Evolutionary conservation across 2,113 vertebrate species (phyloP), one percentile per base, ranked within the genome.

Genomic region (Aramus guarauna): DNA sequence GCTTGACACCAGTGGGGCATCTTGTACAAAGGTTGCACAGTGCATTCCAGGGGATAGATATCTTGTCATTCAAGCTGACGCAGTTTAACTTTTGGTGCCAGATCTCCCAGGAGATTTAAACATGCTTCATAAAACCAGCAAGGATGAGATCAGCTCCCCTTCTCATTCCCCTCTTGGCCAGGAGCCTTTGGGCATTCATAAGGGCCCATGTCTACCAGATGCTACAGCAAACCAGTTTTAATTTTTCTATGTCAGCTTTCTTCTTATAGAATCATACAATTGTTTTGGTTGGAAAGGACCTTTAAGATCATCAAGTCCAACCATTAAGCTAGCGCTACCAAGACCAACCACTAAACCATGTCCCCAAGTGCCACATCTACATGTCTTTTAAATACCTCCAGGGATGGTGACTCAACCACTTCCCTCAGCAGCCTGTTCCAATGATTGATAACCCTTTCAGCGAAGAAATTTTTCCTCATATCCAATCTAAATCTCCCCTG

Each of bases 1-100:
- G 24, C 52, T 36, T 63, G 41, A 77, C 34, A 87, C 10, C 56
- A 68, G 53, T 0, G 0, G 10, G 37, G n/a, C n/a, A 91, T 13
- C 6, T 8, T 8, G 63, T 26, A 66, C 81, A 80, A 85, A 88
- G 60, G 62, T 37, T 79, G 78, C 30, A 53, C 39, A 36, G 47
- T 15, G 26, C 1, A 0, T 53, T 68, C 37, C 85, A 64, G 22
- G 45, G 36, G 6, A 87, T 48, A 48, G 9, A 39, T 90, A 78
- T 75, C 85, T 56, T 58, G 12, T 53, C 37, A 47, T 60, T 86
- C 45, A 56, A 73, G 26, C 22, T 34, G 36, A 85, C 26, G 48
- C 69, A 68, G 27, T 64, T 56, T 60, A 45, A 47, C 18, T 52
- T 47, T 50, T 16, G 41, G 7, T 36, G 53, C 22, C 67, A 72